A percentile compares a stretch with the other conserved stretches of the same genome.
Evolutionary conservation across 2,888 invertebrate species (phyloP).

Genomic region (Dione vanillae): DNA sequence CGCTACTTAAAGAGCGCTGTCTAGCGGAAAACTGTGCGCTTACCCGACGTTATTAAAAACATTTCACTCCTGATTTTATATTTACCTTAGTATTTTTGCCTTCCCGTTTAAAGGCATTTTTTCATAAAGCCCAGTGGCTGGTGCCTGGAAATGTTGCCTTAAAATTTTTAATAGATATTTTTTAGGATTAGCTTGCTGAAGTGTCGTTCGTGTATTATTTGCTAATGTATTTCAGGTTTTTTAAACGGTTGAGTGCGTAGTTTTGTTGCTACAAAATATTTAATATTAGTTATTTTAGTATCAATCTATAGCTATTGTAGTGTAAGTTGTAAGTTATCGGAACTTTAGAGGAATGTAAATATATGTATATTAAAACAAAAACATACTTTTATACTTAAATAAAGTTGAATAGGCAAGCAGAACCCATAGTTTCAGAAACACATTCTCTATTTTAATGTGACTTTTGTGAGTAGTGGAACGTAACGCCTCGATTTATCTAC

Average conservation of each 20-base stretch:
- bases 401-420: too few relatives aligned
- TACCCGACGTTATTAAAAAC: slow-evolving; percentile 51
- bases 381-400: too few relatives aligned
- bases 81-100: slow-evolving; percentile 42
- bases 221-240: background rate
- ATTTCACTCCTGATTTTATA: slow-evolving; percentile 48
- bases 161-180: slow-evolving; percentile 18
- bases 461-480: too few relatives aligned
- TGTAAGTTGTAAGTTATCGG: too few relatives aligned
- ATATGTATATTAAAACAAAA: too few relatives aligned
- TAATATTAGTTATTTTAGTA: background rate
- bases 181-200: slow-evolving; percentile 6
- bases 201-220: slow-evolving; percentile 13
- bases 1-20: slow-evolving; percentile 58
- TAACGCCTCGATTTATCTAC: too few relatives aligned
- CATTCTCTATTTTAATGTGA: too few relatives aligned
- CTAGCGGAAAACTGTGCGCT: slow-evolving; percentile 57
- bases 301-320: too few relatives aligned
- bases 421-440: too few relatives aligned
- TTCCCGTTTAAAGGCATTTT: slow-evolving; percentile 38
- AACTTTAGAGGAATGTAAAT: too few relatives aligned
- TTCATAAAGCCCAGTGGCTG: slow-evolving; percentile 24
- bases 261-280: background rate
- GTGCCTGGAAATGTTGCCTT: slow-evolving; percentile 1
- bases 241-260: background rate